These are phyloP conservation scores for Elysia crispata DNA, from an alignment of 2,888 invertebrate genomes.

Conservation along the genomic window DNA sequence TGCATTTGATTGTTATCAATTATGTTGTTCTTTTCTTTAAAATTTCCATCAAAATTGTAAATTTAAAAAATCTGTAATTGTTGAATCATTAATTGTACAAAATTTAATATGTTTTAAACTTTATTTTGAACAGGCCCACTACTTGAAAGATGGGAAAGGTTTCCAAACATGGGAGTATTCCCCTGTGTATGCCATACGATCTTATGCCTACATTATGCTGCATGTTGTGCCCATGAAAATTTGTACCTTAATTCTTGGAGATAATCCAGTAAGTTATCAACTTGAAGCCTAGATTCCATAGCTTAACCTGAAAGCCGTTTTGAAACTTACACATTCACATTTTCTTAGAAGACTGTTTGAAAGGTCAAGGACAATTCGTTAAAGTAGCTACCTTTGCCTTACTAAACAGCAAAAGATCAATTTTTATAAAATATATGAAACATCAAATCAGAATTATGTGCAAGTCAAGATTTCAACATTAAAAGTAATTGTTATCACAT, in stretches of 20 bases:
- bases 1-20: no score
- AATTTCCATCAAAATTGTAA: no score
- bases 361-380: no score
- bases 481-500: neutral
- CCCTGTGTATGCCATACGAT: slow-evolving; percentile 93
- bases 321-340: neutral
- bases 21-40: no score
- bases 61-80: no score
- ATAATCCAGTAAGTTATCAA: slow-evolving; percentile 80
- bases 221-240: slow-evolving; percentile 93
- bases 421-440: no score
- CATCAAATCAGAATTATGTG: no score
- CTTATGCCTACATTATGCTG: slow-evolving; percentile 93
- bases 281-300: neutral
- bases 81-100: no score
- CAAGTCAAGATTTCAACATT: neutral
- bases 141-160: slow-evolving; percentile 90
- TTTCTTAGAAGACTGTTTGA: neutral
- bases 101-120: no score
- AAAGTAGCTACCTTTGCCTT: no score
- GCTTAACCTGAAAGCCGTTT: neutral
- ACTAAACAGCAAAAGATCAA: no score
- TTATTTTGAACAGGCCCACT: slow-evolving; percentile 81
- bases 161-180: slow-evolving; percentile 99
- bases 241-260: slow-evolving; percentile 85